These are phyloP conservation scores for Columbina picui DNA, from an alignment of 2,113 vertebrate species.

Conservation along the genomic window DNA sequence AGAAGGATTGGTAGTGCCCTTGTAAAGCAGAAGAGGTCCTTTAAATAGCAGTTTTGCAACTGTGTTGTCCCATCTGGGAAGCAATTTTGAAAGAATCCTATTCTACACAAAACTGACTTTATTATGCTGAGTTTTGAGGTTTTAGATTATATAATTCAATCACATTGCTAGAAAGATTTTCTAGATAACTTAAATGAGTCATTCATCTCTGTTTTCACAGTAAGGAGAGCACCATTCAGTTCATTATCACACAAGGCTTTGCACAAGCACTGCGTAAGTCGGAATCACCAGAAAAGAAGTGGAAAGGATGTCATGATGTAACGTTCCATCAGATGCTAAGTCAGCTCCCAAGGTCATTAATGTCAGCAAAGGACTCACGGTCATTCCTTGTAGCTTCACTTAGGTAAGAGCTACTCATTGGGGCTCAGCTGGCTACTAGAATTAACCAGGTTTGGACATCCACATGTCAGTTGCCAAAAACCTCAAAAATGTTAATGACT, in stretches of 20 bases:
- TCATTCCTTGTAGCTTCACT: background rate
- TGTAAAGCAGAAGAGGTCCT: background rate
- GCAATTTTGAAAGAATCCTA: background rate
- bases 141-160: background rate
- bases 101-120: background rate
- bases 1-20: background rate
- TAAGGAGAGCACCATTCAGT: background rate
- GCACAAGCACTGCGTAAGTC: background rate
- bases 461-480: background rate
- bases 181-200: background rate
- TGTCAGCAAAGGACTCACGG: background rate
- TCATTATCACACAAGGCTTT: background rate
- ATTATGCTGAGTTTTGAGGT: background rate
- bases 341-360: background rate
- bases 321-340: background rate
- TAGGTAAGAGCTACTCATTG: background rate
- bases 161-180: background rate
- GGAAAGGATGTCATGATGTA: background rate
- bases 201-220: background rate
- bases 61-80: background rate
- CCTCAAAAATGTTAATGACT: background rate
- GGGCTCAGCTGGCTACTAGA: background rate
- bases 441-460: background rate
- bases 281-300: background rate
- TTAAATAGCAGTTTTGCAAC: background rate